These are phyloP conservation scores for Falco naumanni DNA, from an alignment of 2,797 vertebrate genomes.

Conservation along the genomic window DNA sequence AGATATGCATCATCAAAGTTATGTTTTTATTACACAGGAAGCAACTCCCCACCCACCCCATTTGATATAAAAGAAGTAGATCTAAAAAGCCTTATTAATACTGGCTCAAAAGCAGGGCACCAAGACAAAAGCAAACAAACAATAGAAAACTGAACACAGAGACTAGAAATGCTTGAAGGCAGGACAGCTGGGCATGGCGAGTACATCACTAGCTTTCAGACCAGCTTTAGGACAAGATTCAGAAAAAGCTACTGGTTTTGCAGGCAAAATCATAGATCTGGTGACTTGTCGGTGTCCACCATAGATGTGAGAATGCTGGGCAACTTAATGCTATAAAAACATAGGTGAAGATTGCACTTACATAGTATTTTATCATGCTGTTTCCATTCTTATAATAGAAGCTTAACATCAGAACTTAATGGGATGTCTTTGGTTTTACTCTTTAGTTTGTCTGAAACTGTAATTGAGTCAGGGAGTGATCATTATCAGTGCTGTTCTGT, in stretches of 20 bases:
- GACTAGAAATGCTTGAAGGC: neutral
- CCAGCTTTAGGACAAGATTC: neutral
- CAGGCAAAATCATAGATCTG: neutral
- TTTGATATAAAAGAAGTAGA: neutral
- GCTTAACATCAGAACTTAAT: neutral
- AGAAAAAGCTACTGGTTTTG: neutral
- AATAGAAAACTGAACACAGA: neutral
- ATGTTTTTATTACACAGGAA: neutral
- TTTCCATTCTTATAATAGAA: neutral
- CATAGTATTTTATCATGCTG: neutral
- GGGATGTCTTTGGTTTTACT: neutral
- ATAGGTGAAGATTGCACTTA: neutral
- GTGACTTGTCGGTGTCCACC: fast-evolving
- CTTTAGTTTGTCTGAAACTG: neutral
- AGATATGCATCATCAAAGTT: neutral
- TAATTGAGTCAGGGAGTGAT: neutral
- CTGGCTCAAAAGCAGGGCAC: neutral
- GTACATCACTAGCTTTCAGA: neutral
- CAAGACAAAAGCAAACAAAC: neutral
- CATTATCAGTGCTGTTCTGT: neutral
- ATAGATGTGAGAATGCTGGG: neutral
- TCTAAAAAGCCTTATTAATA: neutral
- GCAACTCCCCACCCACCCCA: fast-evolving
- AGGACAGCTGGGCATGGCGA: neutral
- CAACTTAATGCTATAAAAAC: neutral